phyloP scores from a whole-genome alignment of 2,888 invertebrate species.

The Sinodicranocentrus sp. region DNA sequence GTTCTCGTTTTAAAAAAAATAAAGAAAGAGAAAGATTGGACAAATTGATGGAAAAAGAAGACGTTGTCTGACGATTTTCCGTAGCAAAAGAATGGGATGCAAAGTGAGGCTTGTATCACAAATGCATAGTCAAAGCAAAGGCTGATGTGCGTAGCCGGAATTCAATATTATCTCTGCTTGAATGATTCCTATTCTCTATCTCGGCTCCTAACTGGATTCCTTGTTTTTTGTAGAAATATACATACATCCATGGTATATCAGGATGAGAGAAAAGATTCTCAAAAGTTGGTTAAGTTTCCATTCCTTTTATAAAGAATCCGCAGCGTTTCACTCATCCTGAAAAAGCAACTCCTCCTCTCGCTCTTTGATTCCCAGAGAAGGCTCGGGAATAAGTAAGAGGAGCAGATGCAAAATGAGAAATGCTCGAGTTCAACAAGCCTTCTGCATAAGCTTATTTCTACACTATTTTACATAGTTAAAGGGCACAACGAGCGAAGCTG shows the following conservation, averaged over 20 bases:
- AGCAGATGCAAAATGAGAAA: conserved; percentile 31
- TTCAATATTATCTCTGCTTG: conserved; percentile 62
- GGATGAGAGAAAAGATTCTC: conserved; percentile 3
- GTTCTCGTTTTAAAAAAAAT: neutral
- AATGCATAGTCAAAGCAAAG: conserved; percentile 51
- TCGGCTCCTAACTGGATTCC: conserved; percentile 20
- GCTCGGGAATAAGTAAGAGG: neutral
- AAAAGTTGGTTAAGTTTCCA: conserved; percentile 41
- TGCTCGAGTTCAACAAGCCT: too few relatives aligned
- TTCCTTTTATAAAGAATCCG: conserved; percentile 17
- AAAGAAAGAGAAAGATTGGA: conserved; percentile 50
- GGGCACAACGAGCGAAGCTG: conserved; percentile 7
- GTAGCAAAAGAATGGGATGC: neutral
- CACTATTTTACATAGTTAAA: conserved; percentile 56
- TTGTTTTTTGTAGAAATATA: neutral
- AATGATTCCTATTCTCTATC: conserved; percentile 45
- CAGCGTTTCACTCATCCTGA: conserved; percentile 46
- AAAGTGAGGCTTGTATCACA: conserved; percentile 26
- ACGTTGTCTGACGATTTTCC: conserved; percentile 39
- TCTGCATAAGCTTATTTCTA: too few relatives aligned
- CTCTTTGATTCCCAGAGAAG: conserved; percentile 19
- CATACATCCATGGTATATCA: too few relatives aligned
- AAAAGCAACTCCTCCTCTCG: conserved; percentile 22
- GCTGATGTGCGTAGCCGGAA: conserved; percentile 39
- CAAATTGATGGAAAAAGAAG: conserved; percentile 58